Evolutionary conservation across 2,888 invertebrate species (phyloP).

Genomic region (Drosophila affinis): DNA sequence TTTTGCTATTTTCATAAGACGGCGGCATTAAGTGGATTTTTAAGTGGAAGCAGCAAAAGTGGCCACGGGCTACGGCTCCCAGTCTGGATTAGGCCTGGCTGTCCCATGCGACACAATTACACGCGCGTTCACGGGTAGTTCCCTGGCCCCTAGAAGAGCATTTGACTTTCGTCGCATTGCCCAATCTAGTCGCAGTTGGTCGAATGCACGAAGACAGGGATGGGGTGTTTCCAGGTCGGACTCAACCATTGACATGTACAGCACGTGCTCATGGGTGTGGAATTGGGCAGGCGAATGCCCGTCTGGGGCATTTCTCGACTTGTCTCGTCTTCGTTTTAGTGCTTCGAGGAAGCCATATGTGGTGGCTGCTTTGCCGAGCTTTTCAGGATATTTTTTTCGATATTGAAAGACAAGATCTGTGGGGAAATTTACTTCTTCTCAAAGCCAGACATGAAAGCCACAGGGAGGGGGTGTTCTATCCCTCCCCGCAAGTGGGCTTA

Average conservation of each 20-base stretch:
- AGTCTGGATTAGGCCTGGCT: constrained; percentile 56
- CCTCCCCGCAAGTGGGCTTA: too few species aligned
- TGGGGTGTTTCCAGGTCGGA: constrained; percentile 9
- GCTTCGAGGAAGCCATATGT: background rate
- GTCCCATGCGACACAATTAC: constrained; percentile 73
- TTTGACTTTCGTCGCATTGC: constrained; percentile 38
- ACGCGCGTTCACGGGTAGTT: constrained; percentile 55
- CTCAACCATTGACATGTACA: constrained; percentile 68
- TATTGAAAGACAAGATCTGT: background rate
- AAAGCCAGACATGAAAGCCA: background rate
- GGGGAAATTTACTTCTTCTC: background rate
- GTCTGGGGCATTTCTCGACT: background rate
- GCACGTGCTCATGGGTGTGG: constrained; percentile 73
- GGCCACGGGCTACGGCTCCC: constrained; percentile 62
- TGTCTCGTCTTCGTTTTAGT: background rate
- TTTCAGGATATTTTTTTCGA: background rate
- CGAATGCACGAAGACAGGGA: background rate
- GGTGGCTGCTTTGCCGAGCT: background rate
- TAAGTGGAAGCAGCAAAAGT: constrained; percentile 77
- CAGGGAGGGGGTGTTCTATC: background rate
- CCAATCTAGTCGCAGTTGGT: constrained; percentile 14
- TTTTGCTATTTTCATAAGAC: constrained; percentile 55
- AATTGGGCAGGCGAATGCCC: constrained; percentile 15
- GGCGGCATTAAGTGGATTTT: constrained; percentile 76
- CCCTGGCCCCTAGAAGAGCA: constrained; percentile 8